A percentile compares a stretch with the other conserved stretches of the same genome.
Evolutionary conservation across 2,888 invertebrate species (phyloP).

Genomic region (Fabriciana adippe): DNA sequence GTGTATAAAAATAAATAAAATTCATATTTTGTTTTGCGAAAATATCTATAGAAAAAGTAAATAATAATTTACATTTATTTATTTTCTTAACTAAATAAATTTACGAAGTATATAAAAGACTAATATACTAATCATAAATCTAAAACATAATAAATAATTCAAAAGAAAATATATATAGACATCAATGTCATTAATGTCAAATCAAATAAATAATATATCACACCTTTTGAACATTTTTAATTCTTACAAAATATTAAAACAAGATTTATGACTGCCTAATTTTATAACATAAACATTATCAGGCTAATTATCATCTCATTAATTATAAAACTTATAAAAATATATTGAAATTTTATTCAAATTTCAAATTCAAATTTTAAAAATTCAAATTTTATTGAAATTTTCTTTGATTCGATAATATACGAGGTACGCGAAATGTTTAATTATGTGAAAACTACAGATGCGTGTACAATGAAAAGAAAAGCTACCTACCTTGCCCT

Average conservation of each 20-base stretch:
- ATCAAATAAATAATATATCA: conserved; percentile 8
- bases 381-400: no score
- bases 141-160: conserved; percentile 11
- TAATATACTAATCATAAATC: not conserved
- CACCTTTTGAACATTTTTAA: conserved; percentile 2
- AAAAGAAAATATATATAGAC: conserved; percentile 13
- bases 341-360: conserved; percentile 14
- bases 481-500: conserved; percentile 31
- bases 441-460: not conserved
- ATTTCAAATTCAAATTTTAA: no score
- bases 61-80: no score
- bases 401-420: conserved; percentile 5
- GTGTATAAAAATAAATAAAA: no score
- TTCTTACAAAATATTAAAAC: not conserved
- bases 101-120: not conserved
- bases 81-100: conserved; percentile 1
- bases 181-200: conserved; percentile 8
- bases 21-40: no score
- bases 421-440: not conserved
- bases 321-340: not conserved
- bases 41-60: no score
- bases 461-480: conserved; percentile 9
- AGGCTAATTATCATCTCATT: conserved; percentile 17
- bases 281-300: conserved; percentile 17
- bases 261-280: conserved; percentile 15